Evolutionary conservation across 2,888 invertebrate genomes (phyloP), one percentile per base, ranked within the genome.

Genomic region (Eupithecia tripunctaria): DNA sequence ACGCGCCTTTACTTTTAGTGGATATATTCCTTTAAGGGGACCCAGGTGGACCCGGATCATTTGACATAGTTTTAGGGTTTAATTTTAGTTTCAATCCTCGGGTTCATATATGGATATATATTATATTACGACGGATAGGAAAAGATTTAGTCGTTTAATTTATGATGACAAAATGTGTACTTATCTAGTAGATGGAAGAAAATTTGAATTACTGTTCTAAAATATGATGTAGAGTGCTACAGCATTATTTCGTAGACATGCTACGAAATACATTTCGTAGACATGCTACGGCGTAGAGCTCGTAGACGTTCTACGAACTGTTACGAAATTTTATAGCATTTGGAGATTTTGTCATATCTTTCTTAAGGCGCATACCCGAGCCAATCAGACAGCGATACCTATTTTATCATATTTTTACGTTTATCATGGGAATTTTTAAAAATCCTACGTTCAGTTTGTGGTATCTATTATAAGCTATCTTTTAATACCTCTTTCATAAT

Each of bases 1-100:
- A 38, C 70, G 27, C 21, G 65, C 65, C 72, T 77, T 75, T 76
- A 72, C 29, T 14, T 60, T 60, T 29, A 60, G 29, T 29, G 60
- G 60, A 60, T 60, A 60, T 60, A 60, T 60, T 27, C 59, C 59
- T 59, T 59, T 60, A 60, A 29, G 60, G 18, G n/a, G 27, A 60
- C 29, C 29, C 60, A 60, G 29, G 60, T 29, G 56, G 56, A 56
- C 12, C 56, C 0, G 56, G 60, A 29, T 7, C 15, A 29, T 18
- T 29, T 60, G 29, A 60, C 29, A 60, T 29, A 29, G 27, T 29
- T 60, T 21, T 29, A 4, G 60, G 18, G 2, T 18, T 18, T 60
- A 18, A 27, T 60, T 59, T 59, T 15, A 59, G 27, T 29, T 27
- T 27, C 3, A 59, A 27, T 27, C n/a, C 14, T 15, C 10, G 25